Evolutionary conservation across 2,888 invertebrate genomes (phyloP).

Genomic region (Acanthosepion esculentum): DNA sequence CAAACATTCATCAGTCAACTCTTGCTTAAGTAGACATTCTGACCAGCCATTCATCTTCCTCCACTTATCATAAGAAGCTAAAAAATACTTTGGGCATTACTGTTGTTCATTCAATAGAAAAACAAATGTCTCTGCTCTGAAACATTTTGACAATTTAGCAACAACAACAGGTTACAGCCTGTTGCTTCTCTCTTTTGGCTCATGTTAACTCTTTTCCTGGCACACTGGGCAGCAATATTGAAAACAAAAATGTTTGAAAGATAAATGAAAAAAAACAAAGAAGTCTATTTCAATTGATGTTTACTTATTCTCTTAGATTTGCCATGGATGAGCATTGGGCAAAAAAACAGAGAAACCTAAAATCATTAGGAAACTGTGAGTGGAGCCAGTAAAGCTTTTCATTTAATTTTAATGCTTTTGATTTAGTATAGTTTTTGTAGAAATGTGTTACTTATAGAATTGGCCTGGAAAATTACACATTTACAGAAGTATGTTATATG

Average conservation of each 20-base stretch:
- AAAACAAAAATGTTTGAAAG: neutral
- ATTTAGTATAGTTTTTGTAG: neutral
- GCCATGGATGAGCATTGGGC: neutral
- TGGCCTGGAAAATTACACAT: neutral
- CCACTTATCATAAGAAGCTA: constrained; percentile 7
- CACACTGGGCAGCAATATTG: neutral
- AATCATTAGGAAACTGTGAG: neutral
- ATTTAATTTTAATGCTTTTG: neutral
- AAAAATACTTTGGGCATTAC: constrained; percentile 11
- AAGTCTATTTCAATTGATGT: neutral
- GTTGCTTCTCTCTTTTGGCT: neutral
- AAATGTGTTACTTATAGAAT: neutral
- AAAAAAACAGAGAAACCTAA: neutral
- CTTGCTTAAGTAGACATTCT: constrained; percentile 13
- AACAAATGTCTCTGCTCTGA: constrained; percentile 16
- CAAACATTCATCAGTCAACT: constrained; percentile 22
- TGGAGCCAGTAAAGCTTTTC: neutral
- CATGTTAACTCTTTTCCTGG: neutral
- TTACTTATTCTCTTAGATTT: neutral
- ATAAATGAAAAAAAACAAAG: neutral
- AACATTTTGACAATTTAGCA: neutral
- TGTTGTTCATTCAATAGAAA: neutral
- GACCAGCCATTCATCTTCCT: neutral
- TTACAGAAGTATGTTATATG: neutral
- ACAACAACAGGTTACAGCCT: neutral